These are phyloP conservation scores for Leptodactylus fallax DNA, from an alignment of 2,797 vertebrate genomes.

Conservation along the genomic window DNA sequence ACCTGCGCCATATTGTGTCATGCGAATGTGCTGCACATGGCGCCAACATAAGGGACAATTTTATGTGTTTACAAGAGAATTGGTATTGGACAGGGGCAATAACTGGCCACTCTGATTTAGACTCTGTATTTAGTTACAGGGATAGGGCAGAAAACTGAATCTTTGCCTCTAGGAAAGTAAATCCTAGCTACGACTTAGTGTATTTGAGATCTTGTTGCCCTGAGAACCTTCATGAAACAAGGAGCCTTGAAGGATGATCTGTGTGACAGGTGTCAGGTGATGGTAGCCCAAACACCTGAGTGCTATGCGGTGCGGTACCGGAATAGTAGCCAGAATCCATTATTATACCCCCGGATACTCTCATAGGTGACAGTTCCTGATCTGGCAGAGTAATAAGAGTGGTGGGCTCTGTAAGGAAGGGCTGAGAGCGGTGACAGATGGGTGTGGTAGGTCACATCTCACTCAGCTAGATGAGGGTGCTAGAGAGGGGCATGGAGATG, in stretches of 20 bases:
- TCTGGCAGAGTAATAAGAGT: background rate
- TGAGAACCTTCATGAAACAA: background rate
- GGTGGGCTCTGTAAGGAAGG: background rate
- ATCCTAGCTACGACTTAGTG: background rate
- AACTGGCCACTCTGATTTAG: no score
- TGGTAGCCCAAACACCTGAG: background rate
- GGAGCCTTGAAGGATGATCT: slow-evolving; percentile 3
- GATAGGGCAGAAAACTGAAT: background rate
- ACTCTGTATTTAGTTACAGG: no score
- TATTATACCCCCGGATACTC: background rate
- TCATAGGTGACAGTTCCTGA: background rate
- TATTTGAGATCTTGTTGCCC: background rate
- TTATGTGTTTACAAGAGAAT: no score
- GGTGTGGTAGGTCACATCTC: slow-evolving; percentile 54
- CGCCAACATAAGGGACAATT: no score
- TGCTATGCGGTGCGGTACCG: background rate
- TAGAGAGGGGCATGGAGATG: slow-evolving; percentile 16
- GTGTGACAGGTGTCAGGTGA: slow-evolving; percentile 7
- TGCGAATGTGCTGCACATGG: no score
- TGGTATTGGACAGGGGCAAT: no score
- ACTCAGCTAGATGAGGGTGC: slow-evolving; percentile 20
- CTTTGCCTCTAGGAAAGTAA: background rate
- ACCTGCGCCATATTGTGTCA: no score
- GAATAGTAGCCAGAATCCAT: background rate
- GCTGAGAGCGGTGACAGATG: slow-evolving; percentile 12